Evolutionary conservation across 2,113 vertebrate species (phyloP).

Genomic region (Pristiophorus japonicus): DNA sequence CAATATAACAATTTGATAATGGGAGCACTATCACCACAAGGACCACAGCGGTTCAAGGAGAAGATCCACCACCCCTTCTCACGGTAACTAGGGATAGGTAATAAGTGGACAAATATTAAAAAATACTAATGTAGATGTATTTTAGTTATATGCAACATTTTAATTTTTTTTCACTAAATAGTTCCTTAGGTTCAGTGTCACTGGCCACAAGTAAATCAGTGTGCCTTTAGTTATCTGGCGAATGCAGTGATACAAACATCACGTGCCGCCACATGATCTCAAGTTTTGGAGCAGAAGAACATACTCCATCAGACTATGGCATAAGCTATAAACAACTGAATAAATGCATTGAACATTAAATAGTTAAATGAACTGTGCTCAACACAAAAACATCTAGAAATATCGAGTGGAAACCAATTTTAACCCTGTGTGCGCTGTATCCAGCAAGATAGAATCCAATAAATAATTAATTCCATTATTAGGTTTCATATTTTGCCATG

Average conservation of each 20-base stretch:
- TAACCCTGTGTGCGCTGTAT: not conserved
- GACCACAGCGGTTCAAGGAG: not conserved
- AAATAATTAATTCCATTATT: not conserved
- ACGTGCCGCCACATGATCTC: not conserved
- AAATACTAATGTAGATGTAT: not conserved
- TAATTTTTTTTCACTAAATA: not conserved
- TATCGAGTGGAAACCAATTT: not conserved
- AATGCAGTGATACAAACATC: not conserved
- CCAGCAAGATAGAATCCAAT: not conserved
- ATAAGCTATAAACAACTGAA: not conserved
- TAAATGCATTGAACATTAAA: not conserved
- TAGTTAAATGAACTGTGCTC: not conserved
- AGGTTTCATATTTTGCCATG: not conserved
- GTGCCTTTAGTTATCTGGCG: not conserved
- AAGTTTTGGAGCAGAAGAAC: too few relatives aligned
- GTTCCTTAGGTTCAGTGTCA: not conserved
- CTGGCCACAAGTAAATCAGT: not conserved
- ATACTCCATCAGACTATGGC: not conserved
- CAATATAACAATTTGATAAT: not conserved
- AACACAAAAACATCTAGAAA: not conserved
- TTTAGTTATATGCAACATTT: not conserved
- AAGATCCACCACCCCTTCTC: not conserved
- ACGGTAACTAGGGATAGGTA: not conserved
- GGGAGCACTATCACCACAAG: not conserved
- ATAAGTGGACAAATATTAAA: not conserved